These are phyloP conservation scores for Squalus acanthias DNA, from an alignment of 2,797 vertebrate genomes.

Conservation along the genomic window DNA sequence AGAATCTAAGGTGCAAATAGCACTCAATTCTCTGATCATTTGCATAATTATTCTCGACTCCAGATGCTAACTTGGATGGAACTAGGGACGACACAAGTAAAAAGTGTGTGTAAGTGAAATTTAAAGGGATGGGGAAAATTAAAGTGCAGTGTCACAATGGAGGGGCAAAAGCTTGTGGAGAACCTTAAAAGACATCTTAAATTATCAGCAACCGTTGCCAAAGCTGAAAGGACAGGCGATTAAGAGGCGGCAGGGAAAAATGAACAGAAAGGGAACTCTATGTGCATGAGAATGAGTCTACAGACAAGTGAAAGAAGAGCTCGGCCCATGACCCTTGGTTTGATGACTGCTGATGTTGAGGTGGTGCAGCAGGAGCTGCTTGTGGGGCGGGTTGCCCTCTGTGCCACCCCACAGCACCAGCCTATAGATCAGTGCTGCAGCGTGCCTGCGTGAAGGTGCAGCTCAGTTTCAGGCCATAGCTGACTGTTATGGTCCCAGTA, in stretches of 20 bases:
- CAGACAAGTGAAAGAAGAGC: neutral
- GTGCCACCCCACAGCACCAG: neutral
- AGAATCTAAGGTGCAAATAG: neutral
- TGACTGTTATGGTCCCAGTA: neutral
- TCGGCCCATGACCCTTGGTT: neutral
- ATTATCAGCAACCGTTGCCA: neutral
- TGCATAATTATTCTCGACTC: neutral
- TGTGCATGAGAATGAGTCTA: neutral
- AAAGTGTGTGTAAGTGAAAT: neutral
- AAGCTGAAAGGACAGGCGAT: neutral
- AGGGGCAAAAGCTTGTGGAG: neutral
- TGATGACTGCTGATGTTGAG: neutral
- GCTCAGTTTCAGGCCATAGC: neutral
- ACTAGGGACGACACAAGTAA: neutral
- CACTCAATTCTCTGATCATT: neutral
- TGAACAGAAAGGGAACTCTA: neutral
- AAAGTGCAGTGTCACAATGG: neutral
- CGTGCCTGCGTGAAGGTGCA: neutral
- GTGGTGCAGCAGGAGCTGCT: neutral
- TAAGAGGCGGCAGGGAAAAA: neutral
- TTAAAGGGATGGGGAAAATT: neutral
- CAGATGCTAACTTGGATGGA: neutral
- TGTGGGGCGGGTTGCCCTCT: neutral
- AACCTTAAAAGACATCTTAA: neutral
- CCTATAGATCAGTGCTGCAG: neutral